A percentile compares a stretch with the other conserved stretches of the same genome.
Evolutionary conservation across 2,797 vertebrate species (phyloP).

Genomic region (Cirrhinus molitorella): DNA sequence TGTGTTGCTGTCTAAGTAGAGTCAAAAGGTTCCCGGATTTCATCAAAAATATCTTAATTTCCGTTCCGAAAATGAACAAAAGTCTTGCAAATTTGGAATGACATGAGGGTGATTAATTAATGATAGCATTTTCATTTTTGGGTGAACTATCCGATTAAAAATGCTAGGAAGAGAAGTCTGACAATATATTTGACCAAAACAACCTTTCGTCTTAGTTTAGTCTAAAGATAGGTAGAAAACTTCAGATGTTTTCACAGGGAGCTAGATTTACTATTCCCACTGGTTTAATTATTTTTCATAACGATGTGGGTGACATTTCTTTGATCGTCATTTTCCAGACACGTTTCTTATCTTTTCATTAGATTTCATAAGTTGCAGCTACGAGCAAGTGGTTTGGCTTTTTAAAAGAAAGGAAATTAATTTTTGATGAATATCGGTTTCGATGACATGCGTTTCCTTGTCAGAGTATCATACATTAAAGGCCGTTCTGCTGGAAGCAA

Average conservation of each 20-base stretch:
- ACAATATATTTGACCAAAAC: background rate
- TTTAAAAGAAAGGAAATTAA: conserved; percentile 70
- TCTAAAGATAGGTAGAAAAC: conserved; percentile 6
- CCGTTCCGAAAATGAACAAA: no score
- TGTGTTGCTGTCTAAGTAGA: no score
- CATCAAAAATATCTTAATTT: no score
- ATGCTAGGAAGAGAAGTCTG: no score
- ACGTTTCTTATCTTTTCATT: conserved; percentile 68
- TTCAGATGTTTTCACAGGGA: background rate
- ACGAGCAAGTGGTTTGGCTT: conserved; percentile 60
- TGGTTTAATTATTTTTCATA: conserved; percentile 50
- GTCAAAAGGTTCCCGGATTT: no score
- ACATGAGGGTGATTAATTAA: no score
- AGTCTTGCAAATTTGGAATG: no score
- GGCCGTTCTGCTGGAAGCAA: conserved; percentile 59
- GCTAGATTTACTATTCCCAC: conserved; percentile 54
- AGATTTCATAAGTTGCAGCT: conserved; percentile 58
- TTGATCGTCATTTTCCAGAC: conserved; percentile 26
- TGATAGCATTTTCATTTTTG: no score
- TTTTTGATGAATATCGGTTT: conserved; percentile 72
- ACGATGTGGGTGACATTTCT: conserved; percentile 23
- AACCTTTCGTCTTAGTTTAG: background rate
- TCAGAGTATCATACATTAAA: conserved; percentile 66
- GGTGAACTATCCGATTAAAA: no score
- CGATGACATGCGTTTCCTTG: conserved; percentile 70